A percentile compares a stretch with the other conserved stretches of the same genome.
Evolutionary conservation across 2,888 invertebrate species (phyloP).

Genomic region (Gibbula magus): DNA sequence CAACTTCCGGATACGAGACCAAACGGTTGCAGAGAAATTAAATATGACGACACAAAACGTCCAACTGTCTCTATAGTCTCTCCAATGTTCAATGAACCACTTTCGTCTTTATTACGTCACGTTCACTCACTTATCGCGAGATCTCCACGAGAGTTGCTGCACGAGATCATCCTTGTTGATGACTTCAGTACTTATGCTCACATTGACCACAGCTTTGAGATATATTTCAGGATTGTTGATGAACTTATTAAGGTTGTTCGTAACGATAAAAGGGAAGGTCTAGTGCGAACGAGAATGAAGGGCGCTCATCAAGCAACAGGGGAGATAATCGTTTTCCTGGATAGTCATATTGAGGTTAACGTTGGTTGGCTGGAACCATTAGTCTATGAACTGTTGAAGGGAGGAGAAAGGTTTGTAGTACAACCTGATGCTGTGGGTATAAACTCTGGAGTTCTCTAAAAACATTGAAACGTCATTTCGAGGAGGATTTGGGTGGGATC

Average conservation of each 20-base stretch:
- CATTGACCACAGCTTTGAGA: background rate
- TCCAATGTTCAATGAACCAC: background rate
- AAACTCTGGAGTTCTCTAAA: background rate
- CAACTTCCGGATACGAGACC: background rate
- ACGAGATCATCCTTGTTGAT: background rate
- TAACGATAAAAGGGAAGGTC: background rate
- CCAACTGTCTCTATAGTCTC: background rate
- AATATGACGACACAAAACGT: background rate
- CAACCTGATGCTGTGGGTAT: constrained; percentile 28
- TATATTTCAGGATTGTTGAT: background rate
- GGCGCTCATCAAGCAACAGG: background rate
- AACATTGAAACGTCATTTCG: background rate
- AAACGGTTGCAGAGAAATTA: background rate
- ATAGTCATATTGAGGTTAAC: background rate
- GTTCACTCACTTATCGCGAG: background rate
- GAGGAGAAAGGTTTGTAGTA: background rate
- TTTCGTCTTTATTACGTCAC: background rate
- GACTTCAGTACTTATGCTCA: background rate
- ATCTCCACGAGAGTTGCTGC: background rate
- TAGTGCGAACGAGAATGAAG: background rate
- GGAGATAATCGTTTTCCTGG: constrained; percentile 3
- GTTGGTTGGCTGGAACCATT: constrained; percentile 12
- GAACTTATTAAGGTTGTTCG: background rate
- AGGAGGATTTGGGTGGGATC: constrained; percentile 30
- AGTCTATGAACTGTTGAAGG: background rate